Evolutionary conservation across 2,797 vertebrate species (phyloP).

Genomic region (Synaphobranchus kaupii): DNA sequence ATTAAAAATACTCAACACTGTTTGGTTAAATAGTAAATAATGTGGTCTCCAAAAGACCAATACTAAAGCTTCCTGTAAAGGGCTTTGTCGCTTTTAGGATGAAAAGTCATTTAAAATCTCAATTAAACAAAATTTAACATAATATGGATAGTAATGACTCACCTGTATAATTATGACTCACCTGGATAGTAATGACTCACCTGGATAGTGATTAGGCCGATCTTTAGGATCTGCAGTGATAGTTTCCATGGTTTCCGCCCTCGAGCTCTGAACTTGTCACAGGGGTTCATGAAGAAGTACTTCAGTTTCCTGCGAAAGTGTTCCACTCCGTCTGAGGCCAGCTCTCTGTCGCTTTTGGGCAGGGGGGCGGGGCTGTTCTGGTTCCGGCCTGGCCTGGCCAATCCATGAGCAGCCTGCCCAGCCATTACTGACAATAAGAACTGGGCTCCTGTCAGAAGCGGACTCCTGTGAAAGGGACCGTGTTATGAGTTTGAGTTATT

Average conservation of each 20-base stretch:
- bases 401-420: not conserved
- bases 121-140: too few species aligned
- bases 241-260: constrained; percentile 95
- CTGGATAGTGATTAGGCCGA: constrained; percentile 88
- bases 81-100: too few species aligned
- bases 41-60: too few species aligned
- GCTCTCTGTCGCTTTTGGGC: constrained; percentile 41
- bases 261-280: constrained; percentile 90
- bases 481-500: not conserved
- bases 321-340: constrained; percentile 67
- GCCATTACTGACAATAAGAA: not conserved
- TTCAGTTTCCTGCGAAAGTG: constrained; percentile 88
- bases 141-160: too few species aligned
- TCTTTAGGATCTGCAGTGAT: constrained; percentile 89
- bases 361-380: constrained; percentile 36
- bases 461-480: not conserved
- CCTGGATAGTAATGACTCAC: constrained; percentile 57
- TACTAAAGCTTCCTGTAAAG: too few species aligned
- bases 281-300: constrained; percentile 97
- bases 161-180: too few species aligned
- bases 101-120: too few species aligned
- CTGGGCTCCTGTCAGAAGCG: not conserved
- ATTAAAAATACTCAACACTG: too few species aligned
- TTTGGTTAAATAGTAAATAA: too few species aligned
- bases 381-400: not conserved